These are phyloP conservation scores for Ramphastos sulfuratus DNA, from an alignment of 2,113 vertebrate genomes.

Conservation along the genomic window DNA sequence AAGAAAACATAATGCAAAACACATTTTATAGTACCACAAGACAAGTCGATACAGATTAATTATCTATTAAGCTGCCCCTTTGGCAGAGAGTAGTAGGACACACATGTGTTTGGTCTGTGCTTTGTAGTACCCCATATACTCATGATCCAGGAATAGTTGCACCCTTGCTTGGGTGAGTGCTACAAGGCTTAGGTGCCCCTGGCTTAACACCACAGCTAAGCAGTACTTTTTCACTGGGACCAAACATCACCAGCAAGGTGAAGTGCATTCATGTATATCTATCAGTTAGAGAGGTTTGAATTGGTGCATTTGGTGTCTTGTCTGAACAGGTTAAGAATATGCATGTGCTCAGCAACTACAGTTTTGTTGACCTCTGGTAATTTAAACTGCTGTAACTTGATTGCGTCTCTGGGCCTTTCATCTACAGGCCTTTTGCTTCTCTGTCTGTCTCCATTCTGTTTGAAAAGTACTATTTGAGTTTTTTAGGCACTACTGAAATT, in stretches of 20 bases:
- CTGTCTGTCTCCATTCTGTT: neutral
- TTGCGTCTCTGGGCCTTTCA: neutral
- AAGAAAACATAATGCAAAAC: slow-evolving; percentile 61
- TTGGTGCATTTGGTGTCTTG: neutral
- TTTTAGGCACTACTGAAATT: neutral
- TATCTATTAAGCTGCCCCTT: slow-evolving; percentile 16
- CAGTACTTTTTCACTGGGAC: neutral
- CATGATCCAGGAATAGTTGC: neutral
- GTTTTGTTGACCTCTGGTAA: neutral
- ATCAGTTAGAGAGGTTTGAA: neutral
- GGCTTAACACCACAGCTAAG: neutral
- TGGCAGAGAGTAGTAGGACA: neutral
- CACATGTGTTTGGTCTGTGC: neutral
- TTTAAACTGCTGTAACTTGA: neutral
- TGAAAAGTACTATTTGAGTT: neutral
- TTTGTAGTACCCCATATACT: neutral
- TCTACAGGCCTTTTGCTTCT: neutral
- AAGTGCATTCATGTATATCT: neutral
- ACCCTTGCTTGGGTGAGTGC: neutral
- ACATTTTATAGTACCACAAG: slow-evolving; percentile 45
- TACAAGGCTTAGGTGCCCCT: neutral
- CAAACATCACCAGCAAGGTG: neutral
- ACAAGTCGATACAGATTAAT: slow-evolving; percentile 32
- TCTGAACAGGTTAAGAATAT: neutral
- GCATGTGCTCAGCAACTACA: neutral